A percentile compares a stretch with the other conserved stretches of the same genome.
These are phyloP conservation scores for Chionoecetes opilio DNA, from an alignment of 1,140 invertebrate genomes.

Conservation along the genomic window DNA sequence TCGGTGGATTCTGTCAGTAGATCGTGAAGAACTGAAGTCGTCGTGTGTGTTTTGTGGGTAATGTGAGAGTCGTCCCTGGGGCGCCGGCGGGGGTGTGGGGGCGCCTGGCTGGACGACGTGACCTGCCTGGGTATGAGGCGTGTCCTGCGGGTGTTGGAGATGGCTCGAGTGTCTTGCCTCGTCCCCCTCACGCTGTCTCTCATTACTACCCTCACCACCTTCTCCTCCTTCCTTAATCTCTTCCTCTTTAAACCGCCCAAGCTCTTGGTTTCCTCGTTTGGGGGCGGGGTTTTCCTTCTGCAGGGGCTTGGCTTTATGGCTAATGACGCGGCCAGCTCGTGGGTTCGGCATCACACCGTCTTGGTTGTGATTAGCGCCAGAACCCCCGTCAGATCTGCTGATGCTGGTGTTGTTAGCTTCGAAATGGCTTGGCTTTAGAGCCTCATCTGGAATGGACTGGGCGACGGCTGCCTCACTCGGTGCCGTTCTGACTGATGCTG, in stretches of 20 bases:
- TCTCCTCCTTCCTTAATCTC: slow-evolving; percentile 36
- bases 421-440: slow-evolving; percentile 41
- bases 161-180: background rate
- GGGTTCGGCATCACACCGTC: slow-evolving; percentile 55
- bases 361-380: slow-evolving; percentile 68
- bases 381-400: slow-evolving; percentile 39
- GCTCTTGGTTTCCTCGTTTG: slow-evolving; percentile 36
- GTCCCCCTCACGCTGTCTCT: background rate
- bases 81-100: background rate
- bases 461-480: background rate
- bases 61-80: background rate
- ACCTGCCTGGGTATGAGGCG: background rate
- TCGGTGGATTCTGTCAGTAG: background rate
- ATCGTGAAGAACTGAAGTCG: background rate
- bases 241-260: background rate
- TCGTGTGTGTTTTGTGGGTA: slow-evolving; percentile 28
- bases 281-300: slow-evolving; percentile 12
- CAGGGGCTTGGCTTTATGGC: slow-evolving; percentile 50
- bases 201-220: background rate
- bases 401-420: slow-evolving; percentile 66
- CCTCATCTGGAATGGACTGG: slow-evolving; percentile 42
- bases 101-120: background rate
- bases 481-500: background rate
- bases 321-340: slow-evolving; percentile 46
- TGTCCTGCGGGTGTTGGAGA: background rate